phyloP scores from a whole-genome alignment of 2,113 vertebrate species.

The Paramisgurnus dabryanus region DNA sequence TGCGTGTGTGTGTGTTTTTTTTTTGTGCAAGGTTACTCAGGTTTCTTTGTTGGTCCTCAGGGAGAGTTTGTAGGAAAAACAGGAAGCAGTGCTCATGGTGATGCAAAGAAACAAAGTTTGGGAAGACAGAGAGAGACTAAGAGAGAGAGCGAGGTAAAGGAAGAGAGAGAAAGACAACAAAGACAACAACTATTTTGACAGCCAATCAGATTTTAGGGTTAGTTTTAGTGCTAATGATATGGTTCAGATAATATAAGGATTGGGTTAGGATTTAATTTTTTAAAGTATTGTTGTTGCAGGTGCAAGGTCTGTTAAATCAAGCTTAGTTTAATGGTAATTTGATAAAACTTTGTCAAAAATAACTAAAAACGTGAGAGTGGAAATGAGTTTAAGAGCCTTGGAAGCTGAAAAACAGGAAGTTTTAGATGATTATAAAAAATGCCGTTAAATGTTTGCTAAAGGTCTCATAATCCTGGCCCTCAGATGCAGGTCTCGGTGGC shows the following conservation, averaged over 20 bases:
- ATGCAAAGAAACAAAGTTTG: slow-evolving; percentile 45
- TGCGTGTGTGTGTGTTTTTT: slow-evolving; percentile 17
- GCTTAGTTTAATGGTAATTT: too few species aligned
- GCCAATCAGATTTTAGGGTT: too few species aligned
- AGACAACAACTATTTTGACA: too few species aligned
- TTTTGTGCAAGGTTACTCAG: slow-evolving; percentile 36
- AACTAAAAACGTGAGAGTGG: too few species aligned
- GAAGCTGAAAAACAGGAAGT: too few species aligned
- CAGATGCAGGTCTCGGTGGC: background rate
- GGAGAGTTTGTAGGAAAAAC: slow-evolving; percentile 55
- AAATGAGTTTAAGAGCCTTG: too few species aligned
- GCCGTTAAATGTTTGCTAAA: background rate
- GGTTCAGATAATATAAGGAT: too few species aligned
- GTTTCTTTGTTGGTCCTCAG: slow-evolving; percentile 52
- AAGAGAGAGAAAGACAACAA: slow-evolving; percentile 7
- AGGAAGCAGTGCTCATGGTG: slow-evolving; percentile 52
- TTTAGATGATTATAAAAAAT: background rate
- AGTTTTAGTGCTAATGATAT: too few species aligned
- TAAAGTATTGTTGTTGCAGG: too few species aligned
- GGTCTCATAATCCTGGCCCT: slow-evolving; percentile 3
- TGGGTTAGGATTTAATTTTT: too few species aligned
- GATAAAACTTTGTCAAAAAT: too few species aligned
- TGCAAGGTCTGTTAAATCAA: too few species aligned
- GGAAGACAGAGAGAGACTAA: slow-evolving; percentile 33
- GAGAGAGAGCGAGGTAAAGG: background rate